Base-by-base conservation (phyloP, 2,888 invertebrate genomes). In the Amblyteles armatorius region DNA sequence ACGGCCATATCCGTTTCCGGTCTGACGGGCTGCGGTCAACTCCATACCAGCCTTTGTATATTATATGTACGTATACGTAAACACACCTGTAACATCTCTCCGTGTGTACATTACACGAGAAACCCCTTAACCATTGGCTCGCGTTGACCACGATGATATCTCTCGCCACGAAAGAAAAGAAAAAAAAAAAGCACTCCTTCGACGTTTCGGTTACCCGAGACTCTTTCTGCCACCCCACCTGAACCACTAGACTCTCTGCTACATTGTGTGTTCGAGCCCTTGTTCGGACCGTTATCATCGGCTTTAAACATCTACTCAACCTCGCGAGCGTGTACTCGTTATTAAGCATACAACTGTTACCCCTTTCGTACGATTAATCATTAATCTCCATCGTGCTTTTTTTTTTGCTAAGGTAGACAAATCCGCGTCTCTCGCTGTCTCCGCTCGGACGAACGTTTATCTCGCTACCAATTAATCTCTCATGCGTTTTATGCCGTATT, bases 1-100 rank as follows among this genome's bases (percentile, higher is more conserved):
- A 91, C 91, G 91, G 92, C 92, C 90, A 92, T 91, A 92, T 93
- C 93, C 93, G 93, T 91, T 93, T 93, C 92, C 93, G 92, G 79
- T 22, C 67, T 67, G 52, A 19, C 60, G 36, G 48, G 89, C 89
- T 89, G 89, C 91, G 91, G 91, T 92, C 93, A 93, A 93, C 92
- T 88, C 74, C 84, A 40, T 74, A 81, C 50, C 40, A 9, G 40
- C 11, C 40, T 40, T 11, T 40, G 11, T 40, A 40, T 40, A 40
- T 11, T 40, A 2, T 11, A 40, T 11, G 40, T 11, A 40, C 22
- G 33, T 40, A 63, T n/a, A 48, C 44, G 48, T 69, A 79, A 48
- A 74, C 74, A 71, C 52, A 77, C 60, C 60, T 26, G 26, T 29
- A 13, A 60, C 16, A 13, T 29, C 16, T 60, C 60, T 16, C 50